Percentiles rank a stretch among this genome's conserved stretches.
Conservation (phyloP, 2,113 vertebrate genomes). For the Spea bombifrons region DNA sequence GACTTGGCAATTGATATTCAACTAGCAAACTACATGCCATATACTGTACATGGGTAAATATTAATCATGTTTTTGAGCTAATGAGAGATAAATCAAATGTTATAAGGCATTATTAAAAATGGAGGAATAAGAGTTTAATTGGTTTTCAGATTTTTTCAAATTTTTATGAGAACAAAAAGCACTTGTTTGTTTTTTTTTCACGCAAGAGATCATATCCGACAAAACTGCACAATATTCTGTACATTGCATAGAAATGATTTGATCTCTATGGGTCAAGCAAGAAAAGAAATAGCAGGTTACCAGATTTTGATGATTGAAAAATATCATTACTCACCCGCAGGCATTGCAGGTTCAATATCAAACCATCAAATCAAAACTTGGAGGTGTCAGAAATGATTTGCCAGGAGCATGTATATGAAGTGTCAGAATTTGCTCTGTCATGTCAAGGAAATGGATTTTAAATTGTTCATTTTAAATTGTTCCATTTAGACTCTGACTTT, state of each 20-base stretch:
- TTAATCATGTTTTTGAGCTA: too few species aligned
- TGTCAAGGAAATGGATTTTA: constrained; percentile 41
- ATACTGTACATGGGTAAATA: too few species aligned
- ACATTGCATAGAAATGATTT: constrained; percentile 20
- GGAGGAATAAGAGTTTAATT: too few species aligned
- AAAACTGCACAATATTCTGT: constrained; percentile 19
- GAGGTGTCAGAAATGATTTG: constrained; percentile 44
- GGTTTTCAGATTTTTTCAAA: background rate
- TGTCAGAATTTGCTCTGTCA: constrained; percentile 38
- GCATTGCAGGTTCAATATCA: constrained; percentile 45
- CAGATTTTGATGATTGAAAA: constrained; percentile 45
- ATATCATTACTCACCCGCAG: constrained; percentile 43
- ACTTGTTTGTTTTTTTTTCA: background rate
- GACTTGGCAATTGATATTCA: too few species aligned
- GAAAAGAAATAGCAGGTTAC: constrained; percentile 40
- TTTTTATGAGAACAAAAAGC: too few species aligned
- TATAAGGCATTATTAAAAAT: too few species aligned
- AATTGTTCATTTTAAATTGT: constrained; percentile 33
- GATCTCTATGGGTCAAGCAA: constrained; percentile 32
- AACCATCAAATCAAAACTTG: constrained; percentile 44
- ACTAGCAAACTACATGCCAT: too few species aligned
- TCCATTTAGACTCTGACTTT: background rate
- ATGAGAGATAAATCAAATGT: too few species aligned
- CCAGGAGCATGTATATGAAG: constrained; percentile 38
- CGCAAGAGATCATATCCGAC: constrained; percentile 19